Evolutionary conservation across 2,888 invertebrate species (phyloP), one percentile per base, ranked within the genome.

Genomic region (Diarsia dahlii): DNA sequence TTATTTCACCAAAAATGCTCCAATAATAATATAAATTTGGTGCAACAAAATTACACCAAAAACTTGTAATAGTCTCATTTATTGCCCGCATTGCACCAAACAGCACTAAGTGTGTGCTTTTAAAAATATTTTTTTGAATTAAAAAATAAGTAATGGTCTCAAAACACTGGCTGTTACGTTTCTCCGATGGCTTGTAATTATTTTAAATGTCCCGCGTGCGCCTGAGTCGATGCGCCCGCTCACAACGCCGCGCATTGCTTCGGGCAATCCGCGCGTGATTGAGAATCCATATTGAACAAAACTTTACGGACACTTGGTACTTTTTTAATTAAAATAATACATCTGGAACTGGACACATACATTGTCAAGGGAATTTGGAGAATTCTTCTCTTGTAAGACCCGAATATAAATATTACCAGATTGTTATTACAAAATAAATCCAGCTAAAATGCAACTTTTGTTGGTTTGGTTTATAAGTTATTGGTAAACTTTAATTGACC

Each of bases 131-230:
- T 95, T 95, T 95, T 95, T 92, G 92, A 93, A 95, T 95, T 95
- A 95, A 95, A 95, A 95, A 95, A 95, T 96, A 95, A 96, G 95
- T 96, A 95, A 96, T 96, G 96, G 94, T 95, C 95, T 95, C 94
- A 96, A 96, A 96, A 96, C 93, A 96, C 96, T 94, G 95, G 95
- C 95, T 96, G 95, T 95, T 95, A 94, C 94, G 93, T 94, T 95
- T 95, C 94, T 94, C 92, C 91, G 94, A 95, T 95, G 96, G 96
- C 96, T 97, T 96, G 96, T 97, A 97, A 97, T 97, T 97, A 97
- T 97, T 96, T 96, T 96, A 96, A 97, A 96, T 96, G 96, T 96
- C 95, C 96, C 96, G 96, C 95, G 90, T 89, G 92, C 91, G 93
- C 90, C 88, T 68, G 91, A 89, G 89, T 84, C 82, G 85, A 72